phyloP scores from a whole-genome alignment of 2,113 vertebrate genomes.

The Egretta garzetta region DNA sequence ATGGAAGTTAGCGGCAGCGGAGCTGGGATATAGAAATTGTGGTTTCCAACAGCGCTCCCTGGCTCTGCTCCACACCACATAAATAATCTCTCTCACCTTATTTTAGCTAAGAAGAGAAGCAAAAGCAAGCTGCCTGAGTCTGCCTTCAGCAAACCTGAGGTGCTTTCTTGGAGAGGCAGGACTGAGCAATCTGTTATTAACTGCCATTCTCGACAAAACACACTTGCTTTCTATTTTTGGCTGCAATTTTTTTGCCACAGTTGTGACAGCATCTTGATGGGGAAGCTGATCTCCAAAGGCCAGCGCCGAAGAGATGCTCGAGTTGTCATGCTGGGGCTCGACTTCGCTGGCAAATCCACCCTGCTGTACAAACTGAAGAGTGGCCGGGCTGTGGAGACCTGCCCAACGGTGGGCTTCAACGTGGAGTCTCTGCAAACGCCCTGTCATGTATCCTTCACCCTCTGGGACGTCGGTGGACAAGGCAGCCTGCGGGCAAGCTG shows the following conservation, averaged over 20 bases:
- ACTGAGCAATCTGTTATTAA: background rate
- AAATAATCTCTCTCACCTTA: background rate
- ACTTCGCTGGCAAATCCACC: conserved; percentile 75
- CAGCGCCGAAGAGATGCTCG: conserved; percentile 43
- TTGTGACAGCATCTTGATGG: conserved; percentile 37
- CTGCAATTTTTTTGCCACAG: background rate
- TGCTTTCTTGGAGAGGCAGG: background rate
- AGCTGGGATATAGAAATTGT: background rate
- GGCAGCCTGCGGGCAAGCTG: conserved; percentile 81
- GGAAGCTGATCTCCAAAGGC: conserved; percentile 69
- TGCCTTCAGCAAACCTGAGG: background rate
- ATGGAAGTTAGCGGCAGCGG: background rate
- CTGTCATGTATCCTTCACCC: conserved; percentile 73
- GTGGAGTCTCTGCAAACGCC: conserved; percentile 81
- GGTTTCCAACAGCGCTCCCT: background rate
- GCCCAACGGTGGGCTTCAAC: conserved; percentile 88
- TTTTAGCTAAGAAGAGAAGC: background rate
- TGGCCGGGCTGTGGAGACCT: conserved; percentile 77
- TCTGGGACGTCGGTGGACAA: conserved; percentile 91
- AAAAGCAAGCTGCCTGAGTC: background rate
- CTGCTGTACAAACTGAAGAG: conserved; percentile 80
- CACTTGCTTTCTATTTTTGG: background rate
- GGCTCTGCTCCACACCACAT: background rate
- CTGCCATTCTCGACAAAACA: background rate
- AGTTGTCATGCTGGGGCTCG: conserved; percentile 76